These are phyloP conservation scores for Ammospiza nelsoni DNA, from an alignment of 2,113 vertebrate species.

Conservation along the genomic window DNA sequence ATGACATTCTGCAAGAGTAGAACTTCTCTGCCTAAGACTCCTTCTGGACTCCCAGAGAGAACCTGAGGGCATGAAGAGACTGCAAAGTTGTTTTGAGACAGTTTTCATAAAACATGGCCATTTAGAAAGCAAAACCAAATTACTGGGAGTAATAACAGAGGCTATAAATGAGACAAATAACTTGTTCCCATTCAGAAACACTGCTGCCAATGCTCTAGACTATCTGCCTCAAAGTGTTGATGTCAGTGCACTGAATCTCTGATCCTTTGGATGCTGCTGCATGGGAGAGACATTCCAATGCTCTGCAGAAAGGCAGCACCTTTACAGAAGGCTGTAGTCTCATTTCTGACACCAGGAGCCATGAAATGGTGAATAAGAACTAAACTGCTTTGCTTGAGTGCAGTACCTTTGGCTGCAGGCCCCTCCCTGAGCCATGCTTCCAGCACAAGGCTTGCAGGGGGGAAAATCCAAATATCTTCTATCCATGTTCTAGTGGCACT, in stretches of 20 bases:
- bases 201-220: neutral
- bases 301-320: neutral
- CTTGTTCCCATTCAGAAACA: neutral
- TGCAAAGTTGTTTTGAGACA: neutral
- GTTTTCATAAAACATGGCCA: conserved; percentile 9
- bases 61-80: neutral
- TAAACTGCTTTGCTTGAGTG: neutral
- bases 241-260: neutral
- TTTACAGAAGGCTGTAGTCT: neutral
- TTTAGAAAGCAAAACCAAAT: conserved; percentile 26
- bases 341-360: neutral
- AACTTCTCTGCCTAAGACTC: neutral
- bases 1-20: neutral
- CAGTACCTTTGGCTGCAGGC: neutral
- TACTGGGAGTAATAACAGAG: conserved; percentile 23
- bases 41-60: conserved; percentile 21
- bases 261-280: neutral
- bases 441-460: neutral
- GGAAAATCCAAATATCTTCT: neutral
- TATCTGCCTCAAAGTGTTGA: neutral
- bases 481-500: neutral
- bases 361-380: neutral
- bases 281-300: neutral
- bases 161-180: conserved; percentile 43
- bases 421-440: neutral